Base-by-base conservation (phyloP, 2,113 vertebrate species). In the Leucopternis melanops region DNA sequence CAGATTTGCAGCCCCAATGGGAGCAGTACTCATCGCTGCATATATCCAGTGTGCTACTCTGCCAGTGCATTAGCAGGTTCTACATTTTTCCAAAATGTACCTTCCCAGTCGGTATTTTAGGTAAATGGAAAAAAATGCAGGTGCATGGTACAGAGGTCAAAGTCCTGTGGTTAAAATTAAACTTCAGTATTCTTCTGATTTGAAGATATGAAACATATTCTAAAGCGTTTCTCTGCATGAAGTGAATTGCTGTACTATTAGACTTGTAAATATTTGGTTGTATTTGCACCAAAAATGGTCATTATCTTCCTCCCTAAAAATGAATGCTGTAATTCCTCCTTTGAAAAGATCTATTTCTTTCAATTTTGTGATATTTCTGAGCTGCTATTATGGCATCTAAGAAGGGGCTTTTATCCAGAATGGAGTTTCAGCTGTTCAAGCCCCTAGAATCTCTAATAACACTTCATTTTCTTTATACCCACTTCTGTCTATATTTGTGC, bases 191-290 rank as follows among this genome's bases (percentile, higher is more conserved):
- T 89, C 16, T 84, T 86, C 38, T 27, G 7, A 66, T 85, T 74
- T 7, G 3, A 77, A 47, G 63, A 62, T 42, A 23, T 23, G 8
- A 85, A 92, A 32, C 5, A 3, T 45, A 22, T 80, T 73, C 47
- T 78, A 27, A 88, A 81, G 31, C 55, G 70, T 18, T 87, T 77
- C 22, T 87, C 62, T 86, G 66, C 29, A 22, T 58, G 54, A 44
- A 92, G 42, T 57, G 50, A 92, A 87, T 94, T 62, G 81, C 47
- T 91, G 9, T 66, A 14, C 32, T 59, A 47, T 74, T 77, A 62
- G 58, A 72, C 81, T 95, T 83, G 81, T 83, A 95, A 94, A 95
- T 92, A 92, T 91, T 92, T 95, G 75, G 73, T 91, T 93, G 47
- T 86, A 89, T 92, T 94, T 86, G 59, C 55, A 92, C 58, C 67